These are phyloP conservation scores for Drosophila mauritiana DNA, from an alignment of 1,140 invertebrate species.

Conservation along the genomic window DNA sequence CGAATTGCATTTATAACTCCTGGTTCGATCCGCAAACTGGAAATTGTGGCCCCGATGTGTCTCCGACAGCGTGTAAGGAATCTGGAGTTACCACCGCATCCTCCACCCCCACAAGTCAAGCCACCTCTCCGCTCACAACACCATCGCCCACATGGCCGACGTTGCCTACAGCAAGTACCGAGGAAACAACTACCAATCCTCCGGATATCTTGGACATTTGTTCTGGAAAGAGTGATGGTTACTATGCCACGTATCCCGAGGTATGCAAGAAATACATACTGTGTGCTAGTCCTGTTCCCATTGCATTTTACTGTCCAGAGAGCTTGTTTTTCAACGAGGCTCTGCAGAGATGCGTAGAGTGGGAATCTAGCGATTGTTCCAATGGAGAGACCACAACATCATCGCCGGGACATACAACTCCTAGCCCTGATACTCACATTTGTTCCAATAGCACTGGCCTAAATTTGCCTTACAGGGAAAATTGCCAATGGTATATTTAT, in stretches of 20 bases:
- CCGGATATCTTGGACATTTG: conserved; percentile 38
- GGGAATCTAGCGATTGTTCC: conserved; percentile 52
- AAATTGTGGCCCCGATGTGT: conserved; percentile 48
- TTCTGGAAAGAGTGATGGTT: conserved; percentile 6
- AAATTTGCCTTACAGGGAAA: conserved; percentile 43
- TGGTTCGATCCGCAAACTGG: conserved; percentile 64
- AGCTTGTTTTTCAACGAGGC: conserved; percentile 54
- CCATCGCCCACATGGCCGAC: neutral
- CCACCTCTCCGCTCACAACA: conserved; percentile 6
- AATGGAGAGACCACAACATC: conserved; percentile 9
- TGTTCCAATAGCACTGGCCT: conserved; percentile 27
- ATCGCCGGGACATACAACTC: conserved; percentile 30
- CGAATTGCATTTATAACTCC: conserved; percentile 58
- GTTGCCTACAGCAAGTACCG: neutral
- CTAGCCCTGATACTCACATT: conserved; percentile 8
- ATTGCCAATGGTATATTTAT: conserved; percentile 57
- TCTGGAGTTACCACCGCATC: neutral
- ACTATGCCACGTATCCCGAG: conserved; percentile 61
- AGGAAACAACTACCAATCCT: conserved; percentile 8
- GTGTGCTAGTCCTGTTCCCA: conserved; percentile 56
- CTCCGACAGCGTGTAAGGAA: conserved; percentile 62
- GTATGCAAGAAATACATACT: conserved; percentile 67
- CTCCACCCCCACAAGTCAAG: conserved; percentile 13
- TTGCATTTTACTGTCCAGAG: conserved; percentile 63
- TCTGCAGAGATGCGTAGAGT: conserved; percentile 47